Conservation (phyloP, 2,797 vertebrate species). For the Pseudochirops corinnae region DNA sequence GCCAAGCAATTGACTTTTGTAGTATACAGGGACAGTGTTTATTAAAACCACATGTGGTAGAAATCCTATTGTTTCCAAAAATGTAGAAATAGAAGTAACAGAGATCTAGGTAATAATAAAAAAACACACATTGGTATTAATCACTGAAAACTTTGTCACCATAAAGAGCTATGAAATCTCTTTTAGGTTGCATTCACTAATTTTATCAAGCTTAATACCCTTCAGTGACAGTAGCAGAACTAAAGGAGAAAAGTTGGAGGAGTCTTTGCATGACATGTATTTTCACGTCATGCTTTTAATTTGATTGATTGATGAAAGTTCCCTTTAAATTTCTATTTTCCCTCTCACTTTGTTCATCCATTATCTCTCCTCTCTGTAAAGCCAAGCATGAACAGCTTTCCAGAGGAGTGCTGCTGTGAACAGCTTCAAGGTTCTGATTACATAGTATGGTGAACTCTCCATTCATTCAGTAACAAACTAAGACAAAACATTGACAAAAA, state of each 20-base stretch:
- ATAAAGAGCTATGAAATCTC: not conserved
- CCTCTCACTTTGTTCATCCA: not conserved
- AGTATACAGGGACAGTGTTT: not conserved
- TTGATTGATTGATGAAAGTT: not conserved
- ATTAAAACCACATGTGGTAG: not conserved
- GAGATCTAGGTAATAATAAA: not conserved
- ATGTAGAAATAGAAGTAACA: not conserved
- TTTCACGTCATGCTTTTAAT: not conserved
- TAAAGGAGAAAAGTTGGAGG: not conserved
- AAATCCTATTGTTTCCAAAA: not conserved
- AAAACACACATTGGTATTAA: not conserved
- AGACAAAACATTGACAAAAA: no score
- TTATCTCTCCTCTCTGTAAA: not conserved
- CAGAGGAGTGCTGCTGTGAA: no score
- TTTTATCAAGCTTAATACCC: not conserved
- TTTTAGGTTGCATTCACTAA: not conserved
- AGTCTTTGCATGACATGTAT: not conserved
- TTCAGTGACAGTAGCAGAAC: not conserved
- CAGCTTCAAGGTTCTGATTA: no score
- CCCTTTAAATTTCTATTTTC: not conserved
- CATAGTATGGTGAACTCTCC: no score
- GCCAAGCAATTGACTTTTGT: not conserved
- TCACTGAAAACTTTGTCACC: not conserved
- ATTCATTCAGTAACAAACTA: no score
- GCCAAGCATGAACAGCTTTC: no score